A percentile compares a stretch with the other conserved stretches of the same genome.
Evolutionary conservation across 2,113 vertebrate species (phyloP).

Genomic region (Noctilio leporinus): DNA sequence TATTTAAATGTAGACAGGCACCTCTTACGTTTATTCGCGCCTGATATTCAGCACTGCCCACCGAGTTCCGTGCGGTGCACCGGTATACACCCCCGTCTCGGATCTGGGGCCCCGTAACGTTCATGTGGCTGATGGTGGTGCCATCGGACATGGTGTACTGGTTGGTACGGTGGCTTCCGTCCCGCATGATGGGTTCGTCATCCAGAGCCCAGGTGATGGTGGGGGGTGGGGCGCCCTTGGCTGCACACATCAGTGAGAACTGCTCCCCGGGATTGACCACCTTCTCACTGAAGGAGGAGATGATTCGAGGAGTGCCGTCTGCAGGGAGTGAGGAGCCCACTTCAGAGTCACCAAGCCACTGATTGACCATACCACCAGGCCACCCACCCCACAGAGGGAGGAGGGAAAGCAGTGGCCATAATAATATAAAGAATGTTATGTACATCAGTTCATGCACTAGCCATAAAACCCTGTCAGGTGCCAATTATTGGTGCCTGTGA

Average conservation of each 20-base stretch:
- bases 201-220: conserved; percentile 98
- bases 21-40: conserved; percentile 99
- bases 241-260: conserved; percentile 95
- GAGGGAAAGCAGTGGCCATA: neutral
- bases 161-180: conserved; percentile 90
- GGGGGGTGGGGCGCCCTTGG: conserved; percentile 95
- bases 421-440: accelerated
- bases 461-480: neutral
- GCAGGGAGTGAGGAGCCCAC: conserved; percentile 58
- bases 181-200: conserved; percentile 91
- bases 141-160: conserved; percentile 96
- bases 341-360: neutral
- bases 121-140: conserved; percentile 96
- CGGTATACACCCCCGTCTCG: conserved; percentile 98
- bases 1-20: conserved; percentile 99
- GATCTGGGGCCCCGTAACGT: conserved; percentile 95
- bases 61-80: conserved; percentile 98
- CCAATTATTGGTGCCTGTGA: accelerated
- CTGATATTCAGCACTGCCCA: conserved; percentile 99
- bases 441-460: accelerated
- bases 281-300: conserved; percentile 97
- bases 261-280: conserved; percentile 96
- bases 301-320: conserved; percentile 96
- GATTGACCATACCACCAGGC: neutral
- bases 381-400: neutral